phyloP scores from a whole-genome alignment of 1,140 invertebrate genomes.

The Atopsyche davidsoni region DNA sequence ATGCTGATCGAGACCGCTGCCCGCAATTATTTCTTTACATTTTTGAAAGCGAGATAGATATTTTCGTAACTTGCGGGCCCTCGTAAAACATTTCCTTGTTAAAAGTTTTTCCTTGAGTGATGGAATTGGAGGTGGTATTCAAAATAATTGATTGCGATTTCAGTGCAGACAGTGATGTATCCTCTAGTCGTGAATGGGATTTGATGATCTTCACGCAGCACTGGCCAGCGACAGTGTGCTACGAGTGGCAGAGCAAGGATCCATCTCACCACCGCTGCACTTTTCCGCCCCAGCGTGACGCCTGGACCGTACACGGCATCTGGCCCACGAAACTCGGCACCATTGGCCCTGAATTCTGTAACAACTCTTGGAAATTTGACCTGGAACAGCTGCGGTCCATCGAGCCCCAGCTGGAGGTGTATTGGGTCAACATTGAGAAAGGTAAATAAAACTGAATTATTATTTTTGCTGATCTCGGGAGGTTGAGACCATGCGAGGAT shows the following conservation, averaged over 20 bases:
- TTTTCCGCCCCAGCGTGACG: slow-evolving; percentile 53
- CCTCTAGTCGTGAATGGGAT: slow-evolving; percentile 53
- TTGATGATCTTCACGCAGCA: slow-evolving; percentile 72
- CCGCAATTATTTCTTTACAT: too few relatives aligned
- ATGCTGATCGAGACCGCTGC: too few relatives aligned
- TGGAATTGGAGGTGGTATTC: too few relatives aligned
- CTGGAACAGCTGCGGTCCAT: slow-evolving; percentile 52
- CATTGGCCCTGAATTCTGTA: slow-evolving; percentile 64
- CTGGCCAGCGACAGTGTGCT: slow-evolving; percentile 73
- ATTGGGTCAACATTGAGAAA: slow-evolving; percentile 70
- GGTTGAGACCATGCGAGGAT: too few relatives aligned
- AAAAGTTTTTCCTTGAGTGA: too few relatives aligned
- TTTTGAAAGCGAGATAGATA: too few relatives aligned
- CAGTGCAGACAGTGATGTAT: slow-evolving; percentile 22
- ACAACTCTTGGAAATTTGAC: slow-evolving; percentile 60
- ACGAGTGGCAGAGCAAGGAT: slow-evolving; percentile 59
- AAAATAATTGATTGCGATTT: too few relatives aligned
- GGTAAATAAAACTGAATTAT: slow-evolving; percentile 31
- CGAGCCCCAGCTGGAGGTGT: slow-evolving; percentile 52
- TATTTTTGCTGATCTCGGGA: neutral
- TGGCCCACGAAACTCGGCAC: slow-evolving; percentile 70
- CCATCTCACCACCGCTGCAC: slow-evolving; percentile 56
- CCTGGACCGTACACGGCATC: slow-evolving; percentile 76
- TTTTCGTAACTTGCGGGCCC: too few relatives aligned
- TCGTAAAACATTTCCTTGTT: too few relatives aligned